Percentiles rank a stretch among this genome's conserved stretches.
These are phyloP conservation scores for Cistogaster globosa DNA, from an alignment of 2,888 invertebrate genomes.

Conservation along the genomic window DNA sequence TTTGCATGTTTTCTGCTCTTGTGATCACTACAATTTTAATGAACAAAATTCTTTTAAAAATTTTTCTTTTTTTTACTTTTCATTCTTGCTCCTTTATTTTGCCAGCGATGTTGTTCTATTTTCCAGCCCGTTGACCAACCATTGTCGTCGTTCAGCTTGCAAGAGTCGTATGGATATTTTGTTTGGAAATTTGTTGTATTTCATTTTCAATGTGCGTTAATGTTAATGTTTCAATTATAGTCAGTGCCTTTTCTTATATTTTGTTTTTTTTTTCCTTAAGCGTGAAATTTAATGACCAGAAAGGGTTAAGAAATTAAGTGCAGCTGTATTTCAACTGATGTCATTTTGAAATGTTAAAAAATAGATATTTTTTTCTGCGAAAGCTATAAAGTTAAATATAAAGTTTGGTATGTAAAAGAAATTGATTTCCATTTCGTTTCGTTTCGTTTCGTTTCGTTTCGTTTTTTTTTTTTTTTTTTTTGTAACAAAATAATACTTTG, in stretches of 20 bases:
- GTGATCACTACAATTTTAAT: slow-evolving; percentile 62
- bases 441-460: no score
- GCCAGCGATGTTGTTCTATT: slow-evolving; percentile 57
- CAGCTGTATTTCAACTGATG: slow-evolving; percentile 64
- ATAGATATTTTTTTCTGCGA: slow-evolving; percentile 9
- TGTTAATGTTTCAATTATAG: slow-evolving; percentile 71
- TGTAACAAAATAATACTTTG: not conserved
- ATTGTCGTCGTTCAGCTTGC: slow-evolving; percentile 17
- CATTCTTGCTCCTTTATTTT: slow-evolving; percentile 16
- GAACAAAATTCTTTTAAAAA: slow-evolving; percentile 52
- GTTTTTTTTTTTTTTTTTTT: no score
- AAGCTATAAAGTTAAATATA: not conserved
- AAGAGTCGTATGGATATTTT: slow-evolving; percentile 31
- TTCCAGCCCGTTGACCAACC: slow-evolving; percentile 61
- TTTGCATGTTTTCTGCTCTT: slow-evolving; percentile 47
- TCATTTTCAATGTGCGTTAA: slow-evolving; percentile 66
- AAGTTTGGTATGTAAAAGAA: slow-evolving; percentile 58
- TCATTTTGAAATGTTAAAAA: slow-evolving; percentile 28
- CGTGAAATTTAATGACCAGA: slow-evolving; percentile 62
- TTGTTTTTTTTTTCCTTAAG: slow-evolving; percentile 6
- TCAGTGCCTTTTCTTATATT: slow-evolving; percentile 14
- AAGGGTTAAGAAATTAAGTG: slow-evolving; percentile 70
- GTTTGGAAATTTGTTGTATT: slow-evolving; percentile 64
- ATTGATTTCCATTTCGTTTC: slow-evolving; percentile 62
- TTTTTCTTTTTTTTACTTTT: slow-evolving; percentile 17